Base-by-base conservation (phyloP, 2,113 vertebrate genomes). In the Furnarius figulus region DNA sequence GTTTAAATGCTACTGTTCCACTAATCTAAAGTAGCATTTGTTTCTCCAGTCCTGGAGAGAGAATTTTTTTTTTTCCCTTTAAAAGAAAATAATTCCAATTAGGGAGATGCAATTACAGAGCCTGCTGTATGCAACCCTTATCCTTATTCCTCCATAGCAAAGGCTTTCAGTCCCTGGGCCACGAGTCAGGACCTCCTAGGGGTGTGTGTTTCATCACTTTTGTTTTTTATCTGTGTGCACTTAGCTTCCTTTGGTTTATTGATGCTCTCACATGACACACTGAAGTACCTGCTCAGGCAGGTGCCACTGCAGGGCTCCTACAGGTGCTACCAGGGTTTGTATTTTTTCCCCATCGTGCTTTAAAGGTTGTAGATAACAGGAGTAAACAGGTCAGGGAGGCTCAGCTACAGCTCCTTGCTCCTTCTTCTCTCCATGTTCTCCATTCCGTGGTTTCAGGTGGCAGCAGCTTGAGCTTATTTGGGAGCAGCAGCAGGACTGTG, bases 61-160 rank as follows among this genome's bases (percentile, higher is more conserved):
- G 22, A 23, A 2, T 24, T 86, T 85, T 88, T 92, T 92, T 89
- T 67, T 63, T 12, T 30, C 47, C 47, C 40, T 72, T 90, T 58
- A 50, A 84, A 93, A n/a, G n/a, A n/a, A n/a, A 90, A 72, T 58
- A 44, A 88, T 92, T 93, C 93, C 82, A 66, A 87, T 94, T 96
- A 95, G 92, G 92, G 70, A 94, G 80, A 89, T 95, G 83, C 88
- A 53, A 81, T 76, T 72, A 46, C 77, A 93, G 89, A 97, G 96
- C 92, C 93, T 90, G 76, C 83, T 95, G 96, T 96, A 95, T 97
- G 96, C 96, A 97, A 93, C 56, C 94, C 62, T 85, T 56, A 68
- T 90, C 88, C 92, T 97, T 96, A 92, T 55, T 97, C 94, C 92
- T 90, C 73, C 84, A 1, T 94, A 97, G 92, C 90, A 97, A 96